Conservation (phyloP, 2,113 vertebrate genomes). For the Pipra filicauda region DNA sequence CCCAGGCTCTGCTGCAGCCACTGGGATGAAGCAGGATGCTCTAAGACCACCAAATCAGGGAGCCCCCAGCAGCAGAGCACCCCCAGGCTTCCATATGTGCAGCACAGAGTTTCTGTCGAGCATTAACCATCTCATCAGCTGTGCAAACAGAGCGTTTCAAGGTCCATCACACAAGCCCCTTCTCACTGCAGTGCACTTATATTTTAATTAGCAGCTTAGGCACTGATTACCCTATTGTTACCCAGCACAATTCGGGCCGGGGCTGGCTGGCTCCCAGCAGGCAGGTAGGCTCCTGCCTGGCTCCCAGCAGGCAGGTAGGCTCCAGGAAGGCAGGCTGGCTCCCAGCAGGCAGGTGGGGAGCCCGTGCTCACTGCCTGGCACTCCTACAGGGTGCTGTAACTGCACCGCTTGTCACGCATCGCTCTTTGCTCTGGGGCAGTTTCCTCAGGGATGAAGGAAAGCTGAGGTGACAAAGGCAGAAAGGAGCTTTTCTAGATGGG, state of each 20-base stretch:
- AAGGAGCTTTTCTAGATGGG: background rate
- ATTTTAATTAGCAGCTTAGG: slow-evolving; percentile 24
- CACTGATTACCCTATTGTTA: background rate
- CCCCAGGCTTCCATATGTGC: fast-evolving
- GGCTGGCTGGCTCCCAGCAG: background rate
- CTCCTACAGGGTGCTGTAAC: background rate
- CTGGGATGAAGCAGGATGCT: background rate
- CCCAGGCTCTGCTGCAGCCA: background rate
- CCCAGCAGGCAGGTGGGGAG: background rate
- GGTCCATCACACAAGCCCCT: background rate
- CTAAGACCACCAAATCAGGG: fast-evolving
- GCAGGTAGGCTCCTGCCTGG: background rate
- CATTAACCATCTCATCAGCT: background rate
- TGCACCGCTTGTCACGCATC: fast-evolving
- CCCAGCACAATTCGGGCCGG: fast-evolving
- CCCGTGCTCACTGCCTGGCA: fast-evolving
- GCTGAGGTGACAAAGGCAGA: background rate
- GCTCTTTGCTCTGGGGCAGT: background rate
- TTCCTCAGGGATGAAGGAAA: background rate
- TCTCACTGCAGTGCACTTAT: background rate
- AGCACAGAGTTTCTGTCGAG: background rate
- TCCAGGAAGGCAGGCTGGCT: background rate
- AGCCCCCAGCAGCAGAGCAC: background rate
- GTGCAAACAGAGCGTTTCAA: background rate
- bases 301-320: background rate